phyloP scores from a whole-genome alignment of 2,888 invertebrate genomes.

The Eledona agricola region DNA sequence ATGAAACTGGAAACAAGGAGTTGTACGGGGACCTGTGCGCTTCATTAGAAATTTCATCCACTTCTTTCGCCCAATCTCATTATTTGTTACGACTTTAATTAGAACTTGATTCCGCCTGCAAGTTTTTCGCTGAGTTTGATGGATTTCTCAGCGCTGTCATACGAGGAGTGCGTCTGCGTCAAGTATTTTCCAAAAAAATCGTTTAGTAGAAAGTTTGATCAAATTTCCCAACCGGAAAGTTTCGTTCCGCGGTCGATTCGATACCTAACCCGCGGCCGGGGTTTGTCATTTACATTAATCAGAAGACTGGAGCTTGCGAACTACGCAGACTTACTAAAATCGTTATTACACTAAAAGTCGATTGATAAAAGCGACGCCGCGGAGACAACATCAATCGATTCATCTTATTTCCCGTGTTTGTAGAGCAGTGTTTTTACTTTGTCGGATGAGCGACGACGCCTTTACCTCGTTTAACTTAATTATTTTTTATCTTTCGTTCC shows the following conservation, averaged over 20 bases:
- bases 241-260: neutral
- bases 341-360: no score
- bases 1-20: no score
- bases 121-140: no score
- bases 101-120: no score
- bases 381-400: no score
- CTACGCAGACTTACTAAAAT: no score
- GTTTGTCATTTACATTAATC: conserved; percentile 10
- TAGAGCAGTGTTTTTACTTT: conserved; percentile 17
- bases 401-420: conserved; percentile 19
- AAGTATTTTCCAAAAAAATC: conserved; percentile 10
- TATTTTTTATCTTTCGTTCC: conserved; percentile 21
- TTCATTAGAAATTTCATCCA: no score
- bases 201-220: conserved; percentile 14
- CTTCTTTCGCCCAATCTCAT: no score
- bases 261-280: conserved; percentile 13
- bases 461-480: conserved; percentile 20
- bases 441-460: conserved; percentile 16
- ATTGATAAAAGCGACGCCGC: no score
- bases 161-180: conserved; percentile 2
- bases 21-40: no score
- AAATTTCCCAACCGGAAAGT: conserved; percentile 4
- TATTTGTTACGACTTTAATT: no score
- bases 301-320: no score
- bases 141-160: conserved; percentile 8